Evolutionary conservation across 2,888 invertebrate genomes (phyloP), one percentile per base, ranked within the genome.

Genomic region (Xestia sexstrigata): DNA sequence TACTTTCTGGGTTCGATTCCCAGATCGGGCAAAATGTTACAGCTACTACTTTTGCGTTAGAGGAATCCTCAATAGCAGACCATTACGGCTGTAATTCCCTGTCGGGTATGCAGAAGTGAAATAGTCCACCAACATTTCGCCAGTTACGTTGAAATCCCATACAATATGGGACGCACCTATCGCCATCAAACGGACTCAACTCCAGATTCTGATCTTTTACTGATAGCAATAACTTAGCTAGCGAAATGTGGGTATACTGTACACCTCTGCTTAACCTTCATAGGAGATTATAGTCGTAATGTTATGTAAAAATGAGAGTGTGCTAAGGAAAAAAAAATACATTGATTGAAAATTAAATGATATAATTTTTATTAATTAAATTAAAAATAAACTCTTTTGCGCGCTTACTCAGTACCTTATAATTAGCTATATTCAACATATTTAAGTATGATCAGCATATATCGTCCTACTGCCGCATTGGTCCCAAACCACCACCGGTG

Each of bases 361-460:
- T n/a, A n/a, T n/a, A n/a, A n/a, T n/a, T n/a, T n/a, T n/a, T n/a
- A n/a, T n/a, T n/a, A n/a, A n/a, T n/a, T n/a, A n/a, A n/a, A n/a
- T n/a, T n/a, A 35, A 35, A 35, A 35, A 35, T 2, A 35, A 35
- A 35, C 1, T 35, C 35, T 2, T 35, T 26, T 52, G 42, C 52
- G 73, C 73, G 70, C 52, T 52, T 52, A 52, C 52, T 26, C 17
- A 42, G 71, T 73, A n/a, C n/a, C n/a, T n/a, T n/a, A n/a, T n/a
- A 73, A 52, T 52, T 52, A 71, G 70, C 58, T 58, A 58, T 55
- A n/a, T n/a, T 55, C 55, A 55, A 5, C n/a, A n/a, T n/a, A n/a
- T n/a, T n/a, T n/a, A 55, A n/a, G 13, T 55, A n/a, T n/a, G n/a
- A 55, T 55, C n/a, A n/a, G 52, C 11, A 9, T 4, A 11, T n/a